These are phyloP conservation scores for Drosophila mimica DNA, from an alignment of 2,888 invertebrate species.

Conservation along the genomic window DNA sequence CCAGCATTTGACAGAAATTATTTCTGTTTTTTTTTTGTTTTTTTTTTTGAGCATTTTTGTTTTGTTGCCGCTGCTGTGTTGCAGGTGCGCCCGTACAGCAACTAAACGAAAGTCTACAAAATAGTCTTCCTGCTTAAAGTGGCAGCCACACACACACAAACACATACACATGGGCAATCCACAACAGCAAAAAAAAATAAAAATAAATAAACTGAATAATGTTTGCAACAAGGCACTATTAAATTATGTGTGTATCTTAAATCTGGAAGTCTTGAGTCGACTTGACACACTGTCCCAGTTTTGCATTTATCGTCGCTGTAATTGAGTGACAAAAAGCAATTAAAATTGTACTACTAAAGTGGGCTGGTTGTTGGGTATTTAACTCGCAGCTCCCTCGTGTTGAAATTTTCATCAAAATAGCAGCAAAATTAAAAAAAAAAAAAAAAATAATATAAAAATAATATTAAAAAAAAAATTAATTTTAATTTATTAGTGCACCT, in stretches of 20 bases:
- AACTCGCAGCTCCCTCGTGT: constrained; percentile 18
- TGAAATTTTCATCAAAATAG: constrained; percentile 18
- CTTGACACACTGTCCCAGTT: constrained; percentile 80
- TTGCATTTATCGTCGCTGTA: constrained; percentile 55
- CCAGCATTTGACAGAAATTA: constrained; percentile 63
- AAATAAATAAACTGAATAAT: constrained; percentile 5
- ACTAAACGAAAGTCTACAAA: constrained; percentile 52
- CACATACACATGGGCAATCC: too few species aligned
- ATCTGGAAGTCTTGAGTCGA: constrained; percentile 39
- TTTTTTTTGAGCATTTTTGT: constrained; percentile 13
- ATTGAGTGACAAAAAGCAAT: constrained; percentile 79
- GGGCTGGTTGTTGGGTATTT: constrained; percentile 5
- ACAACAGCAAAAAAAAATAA: constrained; percentile 21
- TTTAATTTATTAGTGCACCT: background rate
- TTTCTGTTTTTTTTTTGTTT: constrained; percentile 11
- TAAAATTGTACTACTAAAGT: constrained; percentile 54
- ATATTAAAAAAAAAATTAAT: background rate
- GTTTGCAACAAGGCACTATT: constrained; percentile 26
- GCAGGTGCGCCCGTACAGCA: constrained; percentile 61
- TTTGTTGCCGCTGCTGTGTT: constrained; percentile 15
- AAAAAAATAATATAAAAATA: background rate
- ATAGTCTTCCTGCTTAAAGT: constrained; percentile 71
- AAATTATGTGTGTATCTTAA: constrained; percentile 36
- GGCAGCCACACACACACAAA: constrained; percentile 18
- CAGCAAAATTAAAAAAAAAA: background rate